Evolutionary conservation across 2,888 invertebrate species (phyloP), one percentile per base, ranked within the genome.

Genomic region (Rhynchonema sp.): DNA sequence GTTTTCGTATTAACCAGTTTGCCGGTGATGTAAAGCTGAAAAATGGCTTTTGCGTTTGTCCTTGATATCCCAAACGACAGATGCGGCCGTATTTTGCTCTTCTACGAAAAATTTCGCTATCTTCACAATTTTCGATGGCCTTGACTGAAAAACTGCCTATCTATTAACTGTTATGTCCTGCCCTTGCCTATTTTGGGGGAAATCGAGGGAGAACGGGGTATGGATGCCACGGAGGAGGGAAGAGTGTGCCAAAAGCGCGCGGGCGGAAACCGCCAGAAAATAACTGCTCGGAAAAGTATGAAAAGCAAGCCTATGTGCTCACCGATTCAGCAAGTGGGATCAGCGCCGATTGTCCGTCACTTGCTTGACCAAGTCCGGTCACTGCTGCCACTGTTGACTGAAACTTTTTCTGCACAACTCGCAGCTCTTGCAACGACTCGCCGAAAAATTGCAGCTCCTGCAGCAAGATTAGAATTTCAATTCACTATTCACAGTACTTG

Each of bases 251-350:
- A 53, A n/a, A n/a, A n/a, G n/a, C n/a, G n/a, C n/a, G n/a, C n/a
- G n/a, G n/a, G n/a, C n/a, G n/a, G n/a, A n/a, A n/a, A n/a, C n/a
- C n/a, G n/a, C n/a, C n/a, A n/a, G n/a, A n/a, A n/a, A n/a, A n/a
- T n/a, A n/a, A n/a, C n/a, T 38, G 46, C 23, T 52, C 9, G 52
- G 6, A 9, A 20, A 52, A 20, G 9, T 6, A 52, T 3, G 2
- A 28, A n/a, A n/a, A n/a, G n/a, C n/a, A n/a, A n/a, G n/a, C n/a
- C n/a, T n/a, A n/a, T n/a, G 20, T 38, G 54, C 57, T 56, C 80
- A 83, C 82, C 68, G 94, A 94, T 68, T 88, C 87, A 22, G 94
- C 92, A 22, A 96, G 79, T 1, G 96, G 96, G 23, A 96, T 91
- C 26, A 96, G 78, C 65, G 94, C 84, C 61, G 84, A 82, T 71